A percentile compares a stretch with the other conserved stretches of the same genome.
Conservation (phyloP, 2,888 invertebrate species). For the Lasioglossum calceatum region DNA sequence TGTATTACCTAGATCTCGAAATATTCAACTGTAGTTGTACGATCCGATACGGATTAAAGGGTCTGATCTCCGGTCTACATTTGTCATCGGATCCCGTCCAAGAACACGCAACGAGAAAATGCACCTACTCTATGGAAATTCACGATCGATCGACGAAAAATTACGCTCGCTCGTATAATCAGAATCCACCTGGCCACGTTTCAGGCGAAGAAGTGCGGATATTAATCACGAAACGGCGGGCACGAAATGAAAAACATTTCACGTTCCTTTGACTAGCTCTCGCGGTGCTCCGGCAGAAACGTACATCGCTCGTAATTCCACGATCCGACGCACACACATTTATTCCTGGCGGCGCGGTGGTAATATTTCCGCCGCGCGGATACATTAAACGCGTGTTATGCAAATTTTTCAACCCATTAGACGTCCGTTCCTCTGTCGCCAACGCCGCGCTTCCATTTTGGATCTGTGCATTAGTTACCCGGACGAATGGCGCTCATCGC, state of each 20-base stretch:
- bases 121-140: neutral
- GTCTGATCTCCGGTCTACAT: neutral
- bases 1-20: neutral
- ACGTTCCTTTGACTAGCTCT: constrained; percentile 7
- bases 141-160: neutral
- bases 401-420: constrained; percentile 63
- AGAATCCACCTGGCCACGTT: neutral
- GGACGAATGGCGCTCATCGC: constrained; percentile 27
- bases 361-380: constrained; percentile 42
- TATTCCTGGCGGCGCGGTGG: neutral
- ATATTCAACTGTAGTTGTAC: neutral
- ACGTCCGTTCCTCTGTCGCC: constrained; percentile 43
- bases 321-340: constrained; percentile 19
- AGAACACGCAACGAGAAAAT: neutral
- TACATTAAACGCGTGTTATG: constrained; percentile 55
- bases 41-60: neutral
- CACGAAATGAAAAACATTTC: constrained; percentile 31
- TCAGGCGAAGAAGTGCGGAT: constrained; percentile 1
- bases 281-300: neutral
- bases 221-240: constrained; percentile 43
- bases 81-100: neutral
- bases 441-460: constrained; percentile 37
- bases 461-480: constrained; percentile 59
- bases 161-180: constrained; percentile 3
- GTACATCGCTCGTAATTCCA: constrained; percentile 24